Evolutionary conservation across 2,888 invertebrate species (phyloP).

Genomic region (Psylliodes chrysocephalus): DNA sequence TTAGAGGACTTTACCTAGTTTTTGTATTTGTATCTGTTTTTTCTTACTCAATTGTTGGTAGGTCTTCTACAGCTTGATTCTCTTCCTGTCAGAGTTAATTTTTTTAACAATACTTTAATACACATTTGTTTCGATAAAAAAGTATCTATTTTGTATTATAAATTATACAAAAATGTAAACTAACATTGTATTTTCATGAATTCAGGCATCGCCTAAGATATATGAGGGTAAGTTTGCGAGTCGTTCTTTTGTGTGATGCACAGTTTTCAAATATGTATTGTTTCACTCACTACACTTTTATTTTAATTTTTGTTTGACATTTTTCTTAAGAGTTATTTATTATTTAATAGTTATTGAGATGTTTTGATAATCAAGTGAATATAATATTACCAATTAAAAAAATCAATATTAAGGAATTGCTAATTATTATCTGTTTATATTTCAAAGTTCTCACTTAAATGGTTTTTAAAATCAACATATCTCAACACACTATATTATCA

Average conservation of each 20-base stretch:
- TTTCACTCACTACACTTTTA: neutral
- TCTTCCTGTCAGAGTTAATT: too few relatives aligned
- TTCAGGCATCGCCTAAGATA: neutral
- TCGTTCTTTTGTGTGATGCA: conserved; percentile 1
- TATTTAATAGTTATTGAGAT: neutral
- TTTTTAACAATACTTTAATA: too few relatives aligned
- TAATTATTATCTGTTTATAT: neutral
- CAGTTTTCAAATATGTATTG: neutral
- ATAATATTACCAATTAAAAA: neutral
- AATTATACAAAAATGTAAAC: neutral
- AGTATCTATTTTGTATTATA: too few relatives aligned
- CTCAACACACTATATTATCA: neutral
- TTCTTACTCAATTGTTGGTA: too few relatives aligned
- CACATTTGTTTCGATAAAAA: too few relatives aligned
- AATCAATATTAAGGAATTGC: neutral
- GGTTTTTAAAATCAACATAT: neutral
- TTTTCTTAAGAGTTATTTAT: neutral
- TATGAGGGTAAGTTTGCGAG: conserved; percentile 8
- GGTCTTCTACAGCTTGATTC: too few relatives aligned
- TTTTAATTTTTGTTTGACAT: neutral
- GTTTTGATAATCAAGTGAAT: neutral
- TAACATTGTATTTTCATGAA: conserved; percentile 15
- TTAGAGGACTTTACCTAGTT: too few relatives aligned
- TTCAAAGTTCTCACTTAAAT: neutral
- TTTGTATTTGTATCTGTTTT: too few relatives aligned